phyloP scores from a whole-genome alignment of 2,888 invertebrate genomes.

The Folsomia manolachei region DNA sequence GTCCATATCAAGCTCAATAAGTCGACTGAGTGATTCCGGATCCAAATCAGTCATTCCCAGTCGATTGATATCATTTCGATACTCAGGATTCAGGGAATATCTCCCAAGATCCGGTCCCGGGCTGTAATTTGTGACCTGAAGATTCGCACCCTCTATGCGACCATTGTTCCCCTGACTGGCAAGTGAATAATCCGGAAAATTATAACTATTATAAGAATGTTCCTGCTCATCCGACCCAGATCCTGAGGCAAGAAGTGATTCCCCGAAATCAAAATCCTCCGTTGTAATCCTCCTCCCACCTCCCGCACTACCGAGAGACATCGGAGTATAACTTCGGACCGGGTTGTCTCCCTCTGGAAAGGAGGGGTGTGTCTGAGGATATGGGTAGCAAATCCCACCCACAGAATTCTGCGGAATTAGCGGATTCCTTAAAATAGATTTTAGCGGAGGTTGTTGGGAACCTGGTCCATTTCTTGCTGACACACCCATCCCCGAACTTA shows the following conservation, averaged over 20 bases:
- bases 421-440: conserved; percentile 17
- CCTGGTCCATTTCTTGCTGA: background rate
- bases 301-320: background rate
- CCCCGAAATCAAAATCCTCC: conserved; percentile 7
- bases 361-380: background rate
- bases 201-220: conserved; percentile 1
- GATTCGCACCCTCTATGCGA: background rate
- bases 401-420: background rate
- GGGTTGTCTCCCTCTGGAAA: background rate
- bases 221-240: background rate
- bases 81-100: background rate
- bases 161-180: background rate
- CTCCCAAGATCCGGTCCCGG: background rate
- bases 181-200: background rate
- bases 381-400: background rate
- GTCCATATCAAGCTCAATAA: conserved; percentile 18
- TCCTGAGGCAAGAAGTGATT: conserved; percentile 12
- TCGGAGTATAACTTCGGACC: conserved; percentile 2
- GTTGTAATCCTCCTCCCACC: background rate
- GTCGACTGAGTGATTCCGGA: conserved; percentile 10
- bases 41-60: conserved; percentile 13
- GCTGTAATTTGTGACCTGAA: background rate
- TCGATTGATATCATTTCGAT: conserved; percentile 16
- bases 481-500: background rate
- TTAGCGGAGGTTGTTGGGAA: background rate